Percentiles rank a stretch among this genome's conserved stretches.
These are phyloP conservation scores for Podilymbus podiceps DNA, from an alignment of 2,113 vertebrate genomes.

Conservation along the genomic window DNA sequence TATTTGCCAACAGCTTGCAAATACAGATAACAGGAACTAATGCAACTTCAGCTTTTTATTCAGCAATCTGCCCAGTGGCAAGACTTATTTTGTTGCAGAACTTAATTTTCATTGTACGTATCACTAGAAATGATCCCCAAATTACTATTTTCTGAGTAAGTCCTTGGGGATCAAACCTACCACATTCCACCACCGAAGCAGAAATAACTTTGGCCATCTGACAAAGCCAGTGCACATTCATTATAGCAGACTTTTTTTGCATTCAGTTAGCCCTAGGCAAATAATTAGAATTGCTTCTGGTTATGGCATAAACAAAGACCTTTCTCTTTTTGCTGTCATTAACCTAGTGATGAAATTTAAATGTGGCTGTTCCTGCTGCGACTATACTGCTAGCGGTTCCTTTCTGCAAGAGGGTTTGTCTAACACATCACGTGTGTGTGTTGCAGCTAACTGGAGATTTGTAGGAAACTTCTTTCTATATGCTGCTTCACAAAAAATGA, in stretches of 20 bases:
- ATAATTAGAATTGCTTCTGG: neutral
- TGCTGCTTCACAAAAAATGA: neutral
- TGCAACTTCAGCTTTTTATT: conserved; percentile 22
- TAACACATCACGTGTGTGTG: neutral
- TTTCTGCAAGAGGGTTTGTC: neutral
- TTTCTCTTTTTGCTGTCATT: neutral
- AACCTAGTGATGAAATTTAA: neutral
- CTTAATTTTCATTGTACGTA: conserved; percentile 28
- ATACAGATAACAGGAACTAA: conserved; percentile 42
- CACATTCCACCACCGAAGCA: neutral
- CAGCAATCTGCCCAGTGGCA: conserved; percentile 14
- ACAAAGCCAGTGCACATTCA: neutral
- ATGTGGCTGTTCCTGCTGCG: neutral
- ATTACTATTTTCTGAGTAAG: neutral
- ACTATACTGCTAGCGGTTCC: neutral
- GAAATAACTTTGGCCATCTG: neutral
- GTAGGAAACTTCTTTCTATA: neutral
- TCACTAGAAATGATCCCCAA: neutral
- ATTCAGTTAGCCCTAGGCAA: neutral
- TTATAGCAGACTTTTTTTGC: neutral
- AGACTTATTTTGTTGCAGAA: conserved; percentile 8
- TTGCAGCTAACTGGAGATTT: neutral
- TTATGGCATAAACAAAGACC: neutral
- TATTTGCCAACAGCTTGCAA: conserved; percentile 62
- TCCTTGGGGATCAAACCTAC: neutral